Conservation (phyloP, 2,797 vertebrate genomes). For the Peromyscus eremicus region DNA sequence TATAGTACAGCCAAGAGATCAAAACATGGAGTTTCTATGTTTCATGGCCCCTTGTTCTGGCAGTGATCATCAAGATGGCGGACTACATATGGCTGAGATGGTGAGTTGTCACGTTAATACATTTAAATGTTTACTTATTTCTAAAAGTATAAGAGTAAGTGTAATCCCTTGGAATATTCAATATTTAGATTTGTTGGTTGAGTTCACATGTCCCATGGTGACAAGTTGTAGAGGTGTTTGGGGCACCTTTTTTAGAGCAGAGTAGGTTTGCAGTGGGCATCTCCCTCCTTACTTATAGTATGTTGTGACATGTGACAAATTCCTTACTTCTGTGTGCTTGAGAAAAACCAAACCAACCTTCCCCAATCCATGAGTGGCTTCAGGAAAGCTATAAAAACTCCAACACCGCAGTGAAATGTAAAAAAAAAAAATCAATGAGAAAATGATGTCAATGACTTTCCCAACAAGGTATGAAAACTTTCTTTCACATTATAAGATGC, state of each 20-base stretch:
- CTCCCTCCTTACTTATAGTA: not conserved
- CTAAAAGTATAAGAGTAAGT: not conserved
- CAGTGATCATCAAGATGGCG: not conserved
- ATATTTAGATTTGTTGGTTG: not conserved
- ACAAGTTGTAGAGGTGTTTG: not conserved
- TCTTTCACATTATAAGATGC: not conserved
- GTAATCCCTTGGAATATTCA: not conserved
- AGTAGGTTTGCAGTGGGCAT: not conserved
- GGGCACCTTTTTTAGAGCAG: not conserved
- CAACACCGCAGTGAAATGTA: not conserved
- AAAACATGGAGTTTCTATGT: not conserved
- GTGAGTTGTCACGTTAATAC: not conserved
- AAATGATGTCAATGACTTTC: not conserved
- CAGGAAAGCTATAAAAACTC: not conserved
- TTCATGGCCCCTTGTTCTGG: not conserved
- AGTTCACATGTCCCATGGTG: too few relatives aligned
- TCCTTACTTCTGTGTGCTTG: not conserved
- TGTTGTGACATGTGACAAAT: not conserved
- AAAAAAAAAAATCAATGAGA: not conserved
- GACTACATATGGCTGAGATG: not conserved
- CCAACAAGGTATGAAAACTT: not conserved
- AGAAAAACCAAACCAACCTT: not conserved
- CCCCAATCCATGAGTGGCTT: not conserved
- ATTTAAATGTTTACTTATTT: slow-evolving; percentile 10
- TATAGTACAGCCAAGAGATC: not conserved